These are phyloP conservation scores for Trachelipus rathkii DNA, from an alignment of 1,140 invertebrate species.

Conservation along the genomic window DNA sequence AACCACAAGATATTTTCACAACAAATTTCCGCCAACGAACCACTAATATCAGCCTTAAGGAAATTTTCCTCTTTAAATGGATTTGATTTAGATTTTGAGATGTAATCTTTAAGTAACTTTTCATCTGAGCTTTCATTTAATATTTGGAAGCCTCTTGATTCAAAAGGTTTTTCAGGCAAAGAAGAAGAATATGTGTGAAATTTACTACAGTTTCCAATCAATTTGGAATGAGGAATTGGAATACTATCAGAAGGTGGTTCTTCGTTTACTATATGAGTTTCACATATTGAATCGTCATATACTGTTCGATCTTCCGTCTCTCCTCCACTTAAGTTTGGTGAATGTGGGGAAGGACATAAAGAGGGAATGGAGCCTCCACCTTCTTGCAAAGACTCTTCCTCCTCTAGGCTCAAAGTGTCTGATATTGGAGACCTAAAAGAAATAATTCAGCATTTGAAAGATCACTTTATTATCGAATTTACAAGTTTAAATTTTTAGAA, in stretches of 20 bases:
- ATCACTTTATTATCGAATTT: too few species aligned
- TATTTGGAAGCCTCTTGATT: conserved; percentile 19
- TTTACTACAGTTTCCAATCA: conserved; percentile 12
- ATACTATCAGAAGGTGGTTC: conserved; percentile 21
- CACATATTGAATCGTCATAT: conserved; percentile 27
- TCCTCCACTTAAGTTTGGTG: conserved; percentile 33
- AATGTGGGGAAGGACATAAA: conserved; percentile 35
- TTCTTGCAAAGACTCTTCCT: conserved; percentile 39
- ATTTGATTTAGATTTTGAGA: too few species aligned
- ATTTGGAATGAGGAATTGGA: conserved; percentile 18
- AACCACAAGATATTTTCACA: conserved; percentile 87
- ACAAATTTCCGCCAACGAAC: conserved; percentile 65
- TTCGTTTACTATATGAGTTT: conserved; percentile 27
- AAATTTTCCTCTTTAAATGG: neutral
- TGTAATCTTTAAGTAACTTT: conserved; percentile 14
- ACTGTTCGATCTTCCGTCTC: conserved; percentile 3
- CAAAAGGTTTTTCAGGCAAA: conserved; percentile 33
- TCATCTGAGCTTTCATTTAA: conserved; percentile 23
- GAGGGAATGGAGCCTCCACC: conserved; percentile 36
- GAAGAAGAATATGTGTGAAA: conserved; percentile 26
- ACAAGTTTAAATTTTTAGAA: too few species aligned
- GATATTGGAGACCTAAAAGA: conserved; percentile 32
- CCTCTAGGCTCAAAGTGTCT: conserved; percentile 39
- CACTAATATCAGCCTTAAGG: conserved; percentile 16
- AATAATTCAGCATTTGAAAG: neutral